Conservation (phyloP, 2,888 invertebrate genomes). For the Serripes groenlandicus region DNA sequence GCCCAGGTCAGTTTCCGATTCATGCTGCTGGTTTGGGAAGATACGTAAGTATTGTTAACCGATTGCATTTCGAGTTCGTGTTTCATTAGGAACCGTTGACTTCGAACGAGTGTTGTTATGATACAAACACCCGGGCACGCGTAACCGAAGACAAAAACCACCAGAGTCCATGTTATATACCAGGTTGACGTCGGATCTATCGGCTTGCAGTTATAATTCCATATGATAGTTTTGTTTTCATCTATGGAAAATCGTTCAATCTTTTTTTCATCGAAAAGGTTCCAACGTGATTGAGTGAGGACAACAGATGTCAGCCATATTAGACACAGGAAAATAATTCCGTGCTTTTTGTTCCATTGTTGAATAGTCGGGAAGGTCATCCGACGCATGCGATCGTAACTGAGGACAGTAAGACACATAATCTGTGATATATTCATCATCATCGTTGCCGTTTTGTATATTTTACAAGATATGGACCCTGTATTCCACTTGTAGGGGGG, state of each 20-base stretch:
- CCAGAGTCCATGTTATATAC: constrained; percentile 9
- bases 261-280: constrained; percentile 44
- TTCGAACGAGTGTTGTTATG: constrained; percentile 10
- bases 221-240: not conserved
- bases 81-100: constrained; percentile 43
- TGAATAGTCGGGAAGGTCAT: not conserved
- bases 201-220: constrained; percentile 39
- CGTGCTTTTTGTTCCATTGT: constrained; percentile 53
- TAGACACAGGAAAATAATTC: constrained; percentile 1
- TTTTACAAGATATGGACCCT: constrained; percentile 43
- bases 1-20: constrained; percentile 40
- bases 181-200: not conserved
- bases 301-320: constrained; percentile 28
- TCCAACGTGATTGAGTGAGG: constrained; percentile 37
- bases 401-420: constrained; percentile 40
- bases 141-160: constrained; percentile 48
- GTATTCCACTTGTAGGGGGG: constrained; percentile 47
- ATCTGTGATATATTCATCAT: constrained; percentile 59
- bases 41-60: not conserved
- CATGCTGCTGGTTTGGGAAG: constrained; percentile 29
- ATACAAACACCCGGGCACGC: constrained; percentile 39
- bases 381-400: constrained; percentile 50
- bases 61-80: constrained; percentile 26
- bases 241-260: not conserved
- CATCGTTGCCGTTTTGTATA: constrained; percentile 60